Evolutionary conservation across 1,140 invertebrate species (phyloP), one percentile per base, ranked within the genome.

Genomic region (Euschistus heros): DNA sequence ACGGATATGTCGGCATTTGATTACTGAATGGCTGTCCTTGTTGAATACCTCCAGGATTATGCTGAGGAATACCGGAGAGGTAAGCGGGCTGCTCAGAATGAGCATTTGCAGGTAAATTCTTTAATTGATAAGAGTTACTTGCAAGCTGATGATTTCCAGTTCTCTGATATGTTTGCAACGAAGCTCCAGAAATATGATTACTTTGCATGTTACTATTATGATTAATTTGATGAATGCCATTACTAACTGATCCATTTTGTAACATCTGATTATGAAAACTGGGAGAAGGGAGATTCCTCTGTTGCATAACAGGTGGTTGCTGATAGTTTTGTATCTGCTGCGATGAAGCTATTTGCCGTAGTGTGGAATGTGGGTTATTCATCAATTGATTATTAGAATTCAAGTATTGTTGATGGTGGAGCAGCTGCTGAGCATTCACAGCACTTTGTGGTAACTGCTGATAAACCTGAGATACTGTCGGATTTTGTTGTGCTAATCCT

Each of bases 281-380:
- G 14, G 54, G 54, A 24, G 54, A 57, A 24, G 54, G 54, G 20
- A 57, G 24, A 57, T 57, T 57, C 15, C 54, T 57, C 15, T 57
- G 54, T 22, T 57, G 54, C 54, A 57, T 57, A 8, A 57, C 54
- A 24, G 54, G 54, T 24, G 54, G 54, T 4, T 20, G 24, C 15
- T 57, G 54, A 26, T 57, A 57, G 24, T 22, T 22, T 10, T 4
- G 18, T 24, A 24, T 14, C 26, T 22, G 24, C 14, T 57, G 54
- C 7, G 54, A 27, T 17, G 14, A 24, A 18, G 5, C 15, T 15
- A 24, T 22, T 14, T 27, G 54, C 24, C 54, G 26, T 15, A 57
- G 2, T 24, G 54, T 5, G 26, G 54, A 26, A 24, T 17, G 18
- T 24, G 22, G 24, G 22, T 22, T 57, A 57, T 57, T 57, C 54